Evolutionary conservation across 2,113 vertebrate species (phyloP), one percentile per base, ranked within the genome.

Genomic region (Phalacrocorax carbo): DNA sequence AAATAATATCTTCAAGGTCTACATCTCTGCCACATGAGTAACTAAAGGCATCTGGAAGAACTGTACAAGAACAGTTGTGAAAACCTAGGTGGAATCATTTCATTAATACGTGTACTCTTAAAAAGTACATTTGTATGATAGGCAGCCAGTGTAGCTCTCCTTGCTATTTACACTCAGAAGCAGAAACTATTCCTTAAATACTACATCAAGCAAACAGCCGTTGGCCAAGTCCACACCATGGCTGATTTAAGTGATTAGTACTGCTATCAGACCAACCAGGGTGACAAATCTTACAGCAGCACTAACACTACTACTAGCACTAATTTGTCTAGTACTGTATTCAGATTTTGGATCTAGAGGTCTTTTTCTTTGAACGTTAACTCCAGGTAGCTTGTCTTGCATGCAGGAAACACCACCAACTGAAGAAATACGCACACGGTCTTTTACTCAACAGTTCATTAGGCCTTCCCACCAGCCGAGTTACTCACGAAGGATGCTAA

Each of bases 401-500:
- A 78, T 16, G 32, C 55, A 84, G 42, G 22, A 70, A 92, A 34
- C 38, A 66, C 54, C 42, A n/a, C 40, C 65, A 57, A 15, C 60
- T 73, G 54, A 78, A 80, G 88, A 80, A 57, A 87, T 2, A 42
- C 0, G 0, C 36, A 30, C 34, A 6, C 0, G 7, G 54, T 29
- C 16, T 62, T 54, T 9, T 40, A 82, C 70, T 38, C 71, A 62
- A 38, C 27, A 73, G 60, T 9, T 88, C 76, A 44, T 34, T 8
- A 81, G 22, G 40, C 51, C 30, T 66, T 77, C 68, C 68, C 70
- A 46, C 17, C 52, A 88, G 66, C 82, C 0, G 1, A 80, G 42
- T 25, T 42, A 70, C 70, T 69, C 1, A 0, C 3, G 38, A 75
- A 42, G 46, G 76, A 78, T 71, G 51, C 57, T 81, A 46, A 26